A percentile compares a stretch with the other conserved stretches of the same genome.
Conservation (phyloP, 2,888 invertebrate species). For the Gasteruption jaculator region DNA sequence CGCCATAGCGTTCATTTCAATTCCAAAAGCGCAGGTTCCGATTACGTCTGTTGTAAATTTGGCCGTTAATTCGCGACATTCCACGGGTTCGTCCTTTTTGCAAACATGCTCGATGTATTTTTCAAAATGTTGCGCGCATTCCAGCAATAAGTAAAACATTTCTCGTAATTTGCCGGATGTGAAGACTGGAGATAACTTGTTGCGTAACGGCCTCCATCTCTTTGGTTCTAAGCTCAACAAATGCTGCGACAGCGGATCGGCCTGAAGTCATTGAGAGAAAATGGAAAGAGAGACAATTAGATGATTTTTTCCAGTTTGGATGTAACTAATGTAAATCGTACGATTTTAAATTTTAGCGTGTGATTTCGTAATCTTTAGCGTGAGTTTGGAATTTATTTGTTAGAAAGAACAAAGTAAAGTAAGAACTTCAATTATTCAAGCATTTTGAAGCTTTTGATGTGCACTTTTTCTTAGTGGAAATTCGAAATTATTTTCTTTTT, state of each 20-base stretch:
- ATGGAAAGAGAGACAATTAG: too few relatives aligned
- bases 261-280: conserved; percentile 19
- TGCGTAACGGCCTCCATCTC: conserved; percentile 51
- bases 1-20: conserved; percentile 46
- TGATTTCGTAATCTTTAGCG: too few relatives aligned
- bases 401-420: too few relatives aligned
- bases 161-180: conserved; percentile 53
- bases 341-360: too few relatives aligned
- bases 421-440: too few relatives aligned
- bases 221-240: conserved; percentile 44
- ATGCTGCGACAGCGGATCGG: conserved; percentile 43
- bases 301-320: too few relatives aligned
- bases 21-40: conserved; percentile 51
- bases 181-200: conserved; percentile 52
- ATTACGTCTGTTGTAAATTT: conserved; percentile 53
- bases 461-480: too few relatives aligned
- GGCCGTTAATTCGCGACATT: conserved; percentile 41
- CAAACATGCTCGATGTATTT: conserved; percentile 30
- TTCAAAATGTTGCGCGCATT: conserved; percentile 43
- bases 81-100: conserved; percentile 26
- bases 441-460: too few relatives aligned
- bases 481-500: too few relatives aligned
- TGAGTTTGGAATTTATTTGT: too few relatives aligned
- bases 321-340: too few relatives aligned
- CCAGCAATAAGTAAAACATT: conserved; percentile 49